phyloP scores from a whole-genome alignment of 2,113 vertebrate species.

The Apodemus speciosus region DNA sequence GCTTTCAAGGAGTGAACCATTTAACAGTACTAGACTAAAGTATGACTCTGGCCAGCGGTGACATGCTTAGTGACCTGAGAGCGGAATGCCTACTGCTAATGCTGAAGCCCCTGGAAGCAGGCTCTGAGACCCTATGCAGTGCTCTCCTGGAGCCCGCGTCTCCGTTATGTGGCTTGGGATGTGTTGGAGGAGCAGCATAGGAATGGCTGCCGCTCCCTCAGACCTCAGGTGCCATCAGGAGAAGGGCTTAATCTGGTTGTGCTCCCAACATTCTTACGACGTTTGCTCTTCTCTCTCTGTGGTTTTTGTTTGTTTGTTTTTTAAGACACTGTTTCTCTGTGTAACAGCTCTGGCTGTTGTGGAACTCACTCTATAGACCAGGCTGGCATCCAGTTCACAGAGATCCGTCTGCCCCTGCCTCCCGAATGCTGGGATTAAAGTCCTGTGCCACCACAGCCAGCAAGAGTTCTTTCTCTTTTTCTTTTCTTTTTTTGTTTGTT shows the following conservation, averaged over 20 bases:
- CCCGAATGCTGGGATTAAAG: no score
- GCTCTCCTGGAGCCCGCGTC: neutral
- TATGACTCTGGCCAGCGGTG: neutral
- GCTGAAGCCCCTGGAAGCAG: neutral
- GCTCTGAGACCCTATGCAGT: no score
- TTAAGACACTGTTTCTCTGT: no score
- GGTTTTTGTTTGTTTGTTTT: neutral
- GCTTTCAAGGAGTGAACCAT: neutral
- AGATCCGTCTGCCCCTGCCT: no score
- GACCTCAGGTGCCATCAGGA: neutral
- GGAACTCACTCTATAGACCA: no score
- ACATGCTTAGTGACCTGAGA: no score
- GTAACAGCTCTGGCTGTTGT: no score
- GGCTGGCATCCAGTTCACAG: no score
- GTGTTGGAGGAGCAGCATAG: neutral
- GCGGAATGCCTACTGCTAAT: rapidly evolving
- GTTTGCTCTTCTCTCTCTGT: neutral
- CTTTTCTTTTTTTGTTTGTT: no score
- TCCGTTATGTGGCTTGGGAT: neutral
- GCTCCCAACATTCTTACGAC: neutral
- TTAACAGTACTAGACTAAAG: neutral
- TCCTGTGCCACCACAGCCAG: no score
- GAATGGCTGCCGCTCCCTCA: neutral
- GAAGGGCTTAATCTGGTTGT: neutral
- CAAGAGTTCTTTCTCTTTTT: no score